These are phyloP conservation scores for Nyctibius bracteatus DNA, from an alignment of 2,113 vertebrate species.

Conservation along the genomic window DNA sequence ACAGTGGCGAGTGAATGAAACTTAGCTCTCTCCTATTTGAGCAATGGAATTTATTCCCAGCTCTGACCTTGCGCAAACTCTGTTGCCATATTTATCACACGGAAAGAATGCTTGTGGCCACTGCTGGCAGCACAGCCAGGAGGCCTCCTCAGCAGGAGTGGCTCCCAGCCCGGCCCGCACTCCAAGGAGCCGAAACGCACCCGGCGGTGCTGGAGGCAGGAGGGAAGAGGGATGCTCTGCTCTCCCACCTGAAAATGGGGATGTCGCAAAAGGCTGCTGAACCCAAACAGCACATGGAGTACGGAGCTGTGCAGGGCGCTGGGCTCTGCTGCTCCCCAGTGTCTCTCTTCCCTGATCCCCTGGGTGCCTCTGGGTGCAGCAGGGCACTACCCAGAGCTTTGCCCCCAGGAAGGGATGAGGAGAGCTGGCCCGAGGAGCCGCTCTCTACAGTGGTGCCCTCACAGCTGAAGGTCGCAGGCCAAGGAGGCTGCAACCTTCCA, in stretches of 20 bases:
- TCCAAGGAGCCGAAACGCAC: background rate
- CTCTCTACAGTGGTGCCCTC: rapidly evolving
- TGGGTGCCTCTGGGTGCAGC: background rate
- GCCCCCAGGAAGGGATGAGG: background rate
- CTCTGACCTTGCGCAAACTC: conserved; percentile 50
- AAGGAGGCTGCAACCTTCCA: background rate
- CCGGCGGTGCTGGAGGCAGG: background rate
- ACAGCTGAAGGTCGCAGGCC: background rate
- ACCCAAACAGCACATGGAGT: rapidly evolving
- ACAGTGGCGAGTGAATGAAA: conserved; percentile 14
- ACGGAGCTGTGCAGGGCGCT: rapidly evolving
- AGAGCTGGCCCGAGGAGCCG: rapidly evolving
- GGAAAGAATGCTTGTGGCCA: conserved; percentile 16
- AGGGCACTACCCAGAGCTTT: background rate
- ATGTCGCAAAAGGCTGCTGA: background rate
- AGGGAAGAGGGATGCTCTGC: background rate
- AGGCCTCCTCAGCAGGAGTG: background rate
- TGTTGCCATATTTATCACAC: conserved; percentile 44
- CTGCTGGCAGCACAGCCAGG: background rate
- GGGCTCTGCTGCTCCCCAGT: background rate
- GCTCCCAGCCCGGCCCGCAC: background rate
- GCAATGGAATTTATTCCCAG: conserved; percentile 41
- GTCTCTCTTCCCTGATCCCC: background rate
- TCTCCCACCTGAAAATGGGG: background rate
- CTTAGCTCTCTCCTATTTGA: conserved; percentile 48